A percentile compares a stretch with the other conserved stretches of the same genome.
phyloP scores from a whole-genome alignment of 1,140 invertebrate species.

The Aphaenogaster ashmeadi region DNA sequence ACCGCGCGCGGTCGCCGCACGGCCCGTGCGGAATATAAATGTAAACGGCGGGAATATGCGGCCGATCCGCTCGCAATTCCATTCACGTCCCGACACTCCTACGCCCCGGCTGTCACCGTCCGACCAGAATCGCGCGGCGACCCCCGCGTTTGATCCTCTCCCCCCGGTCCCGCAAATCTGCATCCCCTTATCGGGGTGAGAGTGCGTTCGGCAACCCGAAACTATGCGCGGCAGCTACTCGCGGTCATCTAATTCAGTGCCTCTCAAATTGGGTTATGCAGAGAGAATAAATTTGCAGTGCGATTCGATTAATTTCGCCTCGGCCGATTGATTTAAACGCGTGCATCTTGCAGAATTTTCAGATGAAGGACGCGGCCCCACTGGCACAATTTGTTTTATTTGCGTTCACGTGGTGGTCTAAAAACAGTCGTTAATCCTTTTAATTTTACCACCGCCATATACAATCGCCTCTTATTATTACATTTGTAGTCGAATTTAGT shows the following conservation, averaged over 20 bases:
- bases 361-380: background rate
- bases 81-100: conserved; percentile 73
- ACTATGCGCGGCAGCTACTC: conserved; percentile 57
- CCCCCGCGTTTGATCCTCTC: conserved; percentile 30
- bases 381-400: background rate
- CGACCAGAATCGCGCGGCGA: conserved; percentile 48
- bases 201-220: conserved; percentile 54
- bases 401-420: too few species aligned
- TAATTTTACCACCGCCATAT: background rate
- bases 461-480: background rate
- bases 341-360: background rate
- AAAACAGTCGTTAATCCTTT: background rate
- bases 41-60: conserved; percentile 65
- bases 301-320: background rate
- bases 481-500: background rate
- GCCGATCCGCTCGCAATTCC: conserved; percentile 73
- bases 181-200: conserved; percentile 49
- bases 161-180: background rate
- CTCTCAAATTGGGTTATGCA: conserved; percentile 38
- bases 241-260: conserved; percentile 53
- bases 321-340: background rate
- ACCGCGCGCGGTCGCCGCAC: background rate
- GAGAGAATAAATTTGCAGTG: background rate
- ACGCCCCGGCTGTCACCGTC: conserved; percentile 68
- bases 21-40: conserved; percentile 74